phyloP scores from a whole-genome alignment of 37 sponge, comb jelly and placozoan species.

The Amphimedon queenslandica region DNA sequence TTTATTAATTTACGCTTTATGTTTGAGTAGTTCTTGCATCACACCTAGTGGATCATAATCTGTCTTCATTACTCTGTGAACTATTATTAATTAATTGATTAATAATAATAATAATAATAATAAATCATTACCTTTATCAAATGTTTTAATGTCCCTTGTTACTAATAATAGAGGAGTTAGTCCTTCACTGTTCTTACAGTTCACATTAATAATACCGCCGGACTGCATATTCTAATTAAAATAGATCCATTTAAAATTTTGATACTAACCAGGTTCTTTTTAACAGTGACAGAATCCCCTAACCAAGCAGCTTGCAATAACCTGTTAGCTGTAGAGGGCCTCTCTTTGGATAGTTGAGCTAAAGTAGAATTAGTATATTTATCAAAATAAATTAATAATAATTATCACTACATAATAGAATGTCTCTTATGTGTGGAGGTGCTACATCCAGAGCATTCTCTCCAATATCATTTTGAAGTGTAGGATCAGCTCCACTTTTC shows the following conservation, averaged over 20 bases:
- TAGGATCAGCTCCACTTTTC: constrained; percentile 69
- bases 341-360: background rate
- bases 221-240: background rate
- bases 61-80: constrained; percentile 61
- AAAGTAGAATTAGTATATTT: no score
- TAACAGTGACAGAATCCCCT: constrained; percentile 69
- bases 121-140: constrained; percentile 60
- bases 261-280: constrained; percentile 40
- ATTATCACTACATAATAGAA: constrained; percentile 69
- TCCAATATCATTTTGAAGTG: constrained; percentile 63
- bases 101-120: background rate
- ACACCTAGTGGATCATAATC: constrained; percentile 82
- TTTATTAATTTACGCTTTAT: constrained; percentile 75
- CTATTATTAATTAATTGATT: constrained; percentile 51
- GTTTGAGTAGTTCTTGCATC: constrained; percentile 58
- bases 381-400: no score
- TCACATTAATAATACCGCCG: constrained; percentile 53
- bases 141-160: constrained; percentile 71
- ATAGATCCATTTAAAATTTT: background rate
- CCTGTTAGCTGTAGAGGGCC: constrained; percentile 26
- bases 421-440: constrained; percentile 13
- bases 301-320: constrained; percentile 80
- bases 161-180: constrained; percentile 88
- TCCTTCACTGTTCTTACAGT: constrained; percentile 69
- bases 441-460: constrained; percentile 73